Base-by-base conservation (phyloP, 2,113 vertebrate genomes). In the Cephalopterus ornatus region DNA sequence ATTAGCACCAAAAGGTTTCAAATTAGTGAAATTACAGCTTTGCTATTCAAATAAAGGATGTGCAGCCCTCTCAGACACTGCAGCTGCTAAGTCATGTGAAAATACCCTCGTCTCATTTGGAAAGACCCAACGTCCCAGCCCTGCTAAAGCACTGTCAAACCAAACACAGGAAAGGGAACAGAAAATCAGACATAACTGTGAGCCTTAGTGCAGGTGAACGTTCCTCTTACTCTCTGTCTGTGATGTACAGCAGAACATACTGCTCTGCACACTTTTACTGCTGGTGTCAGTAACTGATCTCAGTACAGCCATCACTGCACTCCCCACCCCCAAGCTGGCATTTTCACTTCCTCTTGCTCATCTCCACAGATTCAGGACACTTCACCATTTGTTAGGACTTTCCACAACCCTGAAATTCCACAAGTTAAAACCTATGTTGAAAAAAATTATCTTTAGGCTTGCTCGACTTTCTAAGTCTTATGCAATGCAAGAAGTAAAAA, bases 311-410 rank as follows among this genome's bases (percentile, higher is more conserved):
- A 55, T 41, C 23, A 14, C 62, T 12, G 32, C 21, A 8, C 26
- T 71, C 76, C n/a, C 76, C 20, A 18, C 70, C 50, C 50, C 66
- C 63, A 4, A 0, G 4, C n/a, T 21, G 19, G 22, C 47, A 39
- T 47, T 96, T 92, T 96, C 96, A 95, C 89, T 95, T 97, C 93
- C 95, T 81, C 73, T 19, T 59, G 89, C 35, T 68, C 70, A 50
- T 41, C 68, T 52, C 22, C 67, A 72, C 24, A 73, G 24, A 91
- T 71, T 81, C 53, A 81, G 50, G 84, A 32, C 42, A 44, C 55
- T 81, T 32, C 17, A 52, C 13, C 26, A 35, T 42, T 85, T 73
- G 62, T 26, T 39, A 42, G 2, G 47, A 67, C 56, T 55, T 68
- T 49, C 47, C 24, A 70, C 28, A 71, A 62, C 30, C 20, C 55